These are phyloP conservation scores for Plemyria rubiginata DNA, from an alignment of 2,888 invertebrate genomes.

Conservation along the genomic window DNA sequence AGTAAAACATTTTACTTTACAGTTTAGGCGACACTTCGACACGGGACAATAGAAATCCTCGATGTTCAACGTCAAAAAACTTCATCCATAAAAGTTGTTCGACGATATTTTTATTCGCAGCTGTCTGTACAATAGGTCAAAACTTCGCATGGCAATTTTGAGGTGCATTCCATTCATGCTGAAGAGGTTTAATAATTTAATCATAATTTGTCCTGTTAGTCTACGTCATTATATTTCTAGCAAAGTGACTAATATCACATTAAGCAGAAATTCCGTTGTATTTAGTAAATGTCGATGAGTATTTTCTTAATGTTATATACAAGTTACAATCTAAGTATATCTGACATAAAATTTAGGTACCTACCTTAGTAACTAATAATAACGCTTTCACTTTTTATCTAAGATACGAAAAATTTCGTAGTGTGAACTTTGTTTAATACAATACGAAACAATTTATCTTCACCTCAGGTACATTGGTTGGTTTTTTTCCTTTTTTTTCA, in stretches of 20 bases:
- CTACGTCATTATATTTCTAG: slow-evolving; percentile 17
- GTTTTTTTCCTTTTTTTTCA: too few relatives aligned
- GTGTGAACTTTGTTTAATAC: too few relatives aligned
- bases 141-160: background rate
- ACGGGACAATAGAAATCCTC: background rate
- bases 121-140: background rate
- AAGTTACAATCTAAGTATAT: too few relatives aligned
- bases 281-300: too few relatives aligned
- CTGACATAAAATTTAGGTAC: too few relatives aligned
- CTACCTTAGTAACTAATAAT: too few relatives aligned
- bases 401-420: too few relatives aligned
- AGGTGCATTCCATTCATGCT: background rate
- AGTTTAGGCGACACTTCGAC: background rate
- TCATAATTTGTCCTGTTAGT: background rate
- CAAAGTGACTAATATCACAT: slow-evolving; percentile 7
- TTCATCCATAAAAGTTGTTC: background rate
- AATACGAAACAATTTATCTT: too few relatives aligned
- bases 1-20: background rate
- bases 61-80: background rate
- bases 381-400: too few relatives aligned
- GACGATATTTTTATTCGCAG: background rate
- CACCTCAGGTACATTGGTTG: too few relatives aligned
- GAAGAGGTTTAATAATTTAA: background rate
- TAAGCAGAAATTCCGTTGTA: slow-evolving; percentile 7
- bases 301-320: too few relatives aligned